Percentiles rank a stretch among this genome's conserved stretches.
phyloP scores from a whole-genome alignment of 2,113 vertebrate genomes.

The Hyperopisus bebe region DNA sequence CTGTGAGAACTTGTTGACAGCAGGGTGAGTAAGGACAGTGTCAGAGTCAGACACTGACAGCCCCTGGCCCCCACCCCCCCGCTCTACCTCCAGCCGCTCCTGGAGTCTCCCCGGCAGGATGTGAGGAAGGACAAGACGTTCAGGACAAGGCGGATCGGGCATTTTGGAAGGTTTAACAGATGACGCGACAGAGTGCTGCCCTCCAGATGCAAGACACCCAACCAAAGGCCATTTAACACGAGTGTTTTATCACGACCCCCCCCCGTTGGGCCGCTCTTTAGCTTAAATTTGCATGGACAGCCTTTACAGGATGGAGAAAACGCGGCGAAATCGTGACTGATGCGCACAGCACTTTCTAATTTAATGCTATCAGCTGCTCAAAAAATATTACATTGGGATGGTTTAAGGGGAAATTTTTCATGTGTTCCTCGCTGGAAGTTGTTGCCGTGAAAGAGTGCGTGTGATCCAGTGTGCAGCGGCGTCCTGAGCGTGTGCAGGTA shows the following conservation, averaged over 20 bases:
- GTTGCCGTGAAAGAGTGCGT: neutral
- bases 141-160: neutral
- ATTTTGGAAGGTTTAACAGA: neutral
- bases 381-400: neutral
- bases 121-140: neutral
- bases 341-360: neutral
- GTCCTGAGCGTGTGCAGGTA: neutral
- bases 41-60: neutral
- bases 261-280: neutral
- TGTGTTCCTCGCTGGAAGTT: neutral
- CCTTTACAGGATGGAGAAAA: neutral
- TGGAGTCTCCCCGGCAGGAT: neutral
- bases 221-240: neutral
- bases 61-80: neutral
- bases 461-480: neutral
- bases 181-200: neutral
- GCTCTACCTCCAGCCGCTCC: neutral
- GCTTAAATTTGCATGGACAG: neutral
- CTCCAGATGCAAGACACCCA: neutral
- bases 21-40: conserved; percentile 4
- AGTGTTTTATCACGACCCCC: neutral
- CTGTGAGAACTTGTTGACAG: neutral
- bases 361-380: neutral
- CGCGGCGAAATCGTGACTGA: neutral
- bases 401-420: neutral